Base-by-base conservation (phyloP, 1,140 invertebrate species). In the Drosophila orosa region DNA sequence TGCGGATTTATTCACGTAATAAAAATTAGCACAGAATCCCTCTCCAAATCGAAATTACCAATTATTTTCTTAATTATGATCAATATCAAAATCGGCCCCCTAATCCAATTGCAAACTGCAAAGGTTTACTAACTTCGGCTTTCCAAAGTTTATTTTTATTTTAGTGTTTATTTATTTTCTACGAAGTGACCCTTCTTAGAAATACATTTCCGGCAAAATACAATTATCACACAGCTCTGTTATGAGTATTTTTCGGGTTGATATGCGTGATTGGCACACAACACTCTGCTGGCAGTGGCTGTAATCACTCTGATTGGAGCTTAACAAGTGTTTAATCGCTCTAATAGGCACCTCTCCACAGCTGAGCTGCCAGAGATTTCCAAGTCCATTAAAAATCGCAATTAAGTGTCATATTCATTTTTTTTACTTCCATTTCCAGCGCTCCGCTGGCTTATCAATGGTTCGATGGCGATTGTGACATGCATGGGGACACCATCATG, bases 351-450 rank as follows among this genome's bases (percentile, higher is more conserved):
- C 50, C 72, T 56, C 69, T 63, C 37, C 17, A 54, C 48, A 22
- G 1, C 35, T 40, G 37, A 40, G 45, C 44, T 40, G 60, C 52
- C 22, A 33, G 68, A 68, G 72, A 66, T 66, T 75, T 40, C 19
- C 13, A 17, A 40, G 29, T 31, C 37, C 50, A 35, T 39, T 40
- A 58, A 47, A 65, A 74, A 74, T 58, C 73, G 19, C 57, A 74
- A 72, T 79, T 72, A 86, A 78, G 47, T 87, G 74, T 65, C 78
- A 72, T 37, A 72, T 62, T 35, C 17, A 68, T 48, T 62, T 47
- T n/a, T 52, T 48, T 17, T 25, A n/a, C n/a, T 27, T n/a, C 15
- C 5, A 27, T 6, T 57, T 50, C 9, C 37, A 57, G 19, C 58
- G 24, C 50, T 63, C 62, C 24, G 37, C n/a, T 39, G 39, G 29